A percentile compares a stretch with the other conserved stretches of the same genome.
Conservation (phyloP, 2,113 vertebrate species). For the Protomyctophum bolini region DNA sequence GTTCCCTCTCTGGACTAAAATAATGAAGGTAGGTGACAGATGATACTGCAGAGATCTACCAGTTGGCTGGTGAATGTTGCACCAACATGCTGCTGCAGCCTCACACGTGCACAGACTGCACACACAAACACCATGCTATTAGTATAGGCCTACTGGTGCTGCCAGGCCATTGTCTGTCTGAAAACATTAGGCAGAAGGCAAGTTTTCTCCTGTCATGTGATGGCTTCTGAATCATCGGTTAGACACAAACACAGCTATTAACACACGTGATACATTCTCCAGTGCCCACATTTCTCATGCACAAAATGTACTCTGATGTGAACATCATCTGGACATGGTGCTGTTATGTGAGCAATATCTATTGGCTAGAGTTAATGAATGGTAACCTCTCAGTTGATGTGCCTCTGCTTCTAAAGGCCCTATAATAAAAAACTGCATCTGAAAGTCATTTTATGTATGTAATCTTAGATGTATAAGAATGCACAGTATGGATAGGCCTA, state of each 20-base stretch:
- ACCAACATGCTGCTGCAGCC: conserved; percentile 15
- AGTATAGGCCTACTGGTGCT: not conserved
- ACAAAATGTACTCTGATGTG: not conserved
- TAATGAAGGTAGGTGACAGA: too few relatives aligned
- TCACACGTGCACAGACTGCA: conserved; percentile 4
- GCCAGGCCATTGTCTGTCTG: not conserved
- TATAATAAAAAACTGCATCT: too few relatives aligned
- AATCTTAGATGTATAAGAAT: too few relatives aligned
- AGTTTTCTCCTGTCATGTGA: conserved; percentile 43
- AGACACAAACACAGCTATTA: conserved; percentile 13
- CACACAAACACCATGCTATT: not conserved
- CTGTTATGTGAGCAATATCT: too few relatives aligned
- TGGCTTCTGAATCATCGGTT: conserved; percentile 54
- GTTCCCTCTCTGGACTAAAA: too few relatives aligned
- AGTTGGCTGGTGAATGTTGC: conserved; percentile 61
- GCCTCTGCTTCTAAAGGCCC: too few relatives aligned
- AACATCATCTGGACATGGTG: not conserved
- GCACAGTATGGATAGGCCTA: too few relatives aligned
- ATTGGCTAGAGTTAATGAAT: too few relatives aligned
- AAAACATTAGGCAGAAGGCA: not conserved
- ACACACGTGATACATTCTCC: conserved; percentile 47
- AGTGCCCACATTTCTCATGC: conserved; percentile 12
- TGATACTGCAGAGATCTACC: not conserved
- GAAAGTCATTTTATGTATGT: too few relatives aligned
- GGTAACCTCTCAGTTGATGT: too few relatives aligned